Percentiles rank a stretch among this genome's conserved stretches.
Conservation (phyloP, 2,797 vertebrate species). For the Chelmon rostratus region DNA sequence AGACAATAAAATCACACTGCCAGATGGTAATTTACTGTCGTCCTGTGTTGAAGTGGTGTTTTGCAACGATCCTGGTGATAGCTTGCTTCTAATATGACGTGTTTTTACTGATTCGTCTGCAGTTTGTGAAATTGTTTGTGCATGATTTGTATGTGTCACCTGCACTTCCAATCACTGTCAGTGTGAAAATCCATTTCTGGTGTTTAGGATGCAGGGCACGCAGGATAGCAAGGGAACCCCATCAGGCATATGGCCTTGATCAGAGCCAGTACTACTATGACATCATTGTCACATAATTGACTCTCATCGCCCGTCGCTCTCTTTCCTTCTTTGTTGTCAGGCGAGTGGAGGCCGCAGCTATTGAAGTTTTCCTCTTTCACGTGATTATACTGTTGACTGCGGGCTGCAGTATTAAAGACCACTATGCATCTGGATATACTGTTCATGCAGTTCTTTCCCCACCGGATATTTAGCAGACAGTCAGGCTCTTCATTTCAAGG, state of each 20-base stretch:
- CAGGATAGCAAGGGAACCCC: conserved; percentile 49
- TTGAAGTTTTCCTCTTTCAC: conserved; percentile 56
- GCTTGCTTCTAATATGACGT: conserved; percentile 17
- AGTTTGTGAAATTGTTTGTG: conserved; percentile 2
- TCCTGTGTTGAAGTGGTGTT: conserved; percentile 33
- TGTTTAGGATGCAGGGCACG: conserved; percentile 42
- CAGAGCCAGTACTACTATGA: conserved; percentile 77
- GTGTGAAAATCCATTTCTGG: conserved; percentile 16
- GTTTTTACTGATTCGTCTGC: conserved; percentile 10
- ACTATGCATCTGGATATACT: conserved; percentile 46
- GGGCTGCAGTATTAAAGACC: conserved; percentile 36
- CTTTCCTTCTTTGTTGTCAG: conserved; percentile 58
- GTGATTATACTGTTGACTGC: conserved; percentile 45
- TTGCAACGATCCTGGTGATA: conserved; percentile 30
- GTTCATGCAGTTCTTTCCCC: conserved; percentile 37
- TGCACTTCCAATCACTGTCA: conserved; percentile 26
- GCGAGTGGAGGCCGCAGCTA: conserved; percentile 55
- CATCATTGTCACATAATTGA: conserved; percentile 83
- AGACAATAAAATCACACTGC: conserved; percentile 55
- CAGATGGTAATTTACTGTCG: conserved; percentile 40
- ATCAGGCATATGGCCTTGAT: conserved; percentile 75
- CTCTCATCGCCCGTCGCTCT: conserved; percentile 59
- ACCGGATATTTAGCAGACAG: conserved; percentile 54
- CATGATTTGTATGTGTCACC: conserved; percentile 36
- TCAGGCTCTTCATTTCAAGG: conserved; percentile 44